Conservation (phyloP, 2,113 vertebrate species). For the Centropristis striata region DNA sequence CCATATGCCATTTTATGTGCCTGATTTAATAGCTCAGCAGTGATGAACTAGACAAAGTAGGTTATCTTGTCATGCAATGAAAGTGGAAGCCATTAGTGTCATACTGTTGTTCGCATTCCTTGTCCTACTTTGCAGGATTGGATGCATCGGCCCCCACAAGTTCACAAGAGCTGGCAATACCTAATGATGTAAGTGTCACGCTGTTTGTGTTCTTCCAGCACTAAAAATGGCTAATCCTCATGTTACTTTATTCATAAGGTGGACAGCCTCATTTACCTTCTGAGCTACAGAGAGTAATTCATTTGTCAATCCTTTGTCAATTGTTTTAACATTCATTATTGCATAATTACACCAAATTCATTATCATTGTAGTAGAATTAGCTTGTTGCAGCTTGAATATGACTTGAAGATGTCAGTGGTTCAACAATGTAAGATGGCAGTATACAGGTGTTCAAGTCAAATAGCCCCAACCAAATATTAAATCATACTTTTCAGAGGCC, state of each 20-base stretch:
- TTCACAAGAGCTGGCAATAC: slow-evolving; percentile 96
- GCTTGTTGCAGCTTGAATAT: background rate
- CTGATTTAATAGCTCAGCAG: slow-evolving; percentile 34
- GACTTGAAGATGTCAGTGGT: too few species aligned
- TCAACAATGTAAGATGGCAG: background rate
- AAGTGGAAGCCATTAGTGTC: slow-evolving; percentile 63
- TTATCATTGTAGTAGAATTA: background rate
- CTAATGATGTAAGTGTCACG: slow-evolving; percentile 93
- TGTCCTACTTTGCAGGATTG: slow-evolving; percentile 89
- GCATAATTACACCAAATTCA: background rate
- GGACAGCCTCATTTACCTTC: slow-evolving; percentile 4
- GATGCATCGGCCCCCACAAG: slow-evolving; percentile 90
- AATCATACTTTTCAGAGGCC: too few species aligned
- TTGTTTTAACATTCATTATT: slow-evolving; percentile 7
- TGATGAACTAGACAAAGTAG: slow-evolving; percentile 63
- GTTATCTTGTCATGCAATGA: slow-evolving; percentile 52
- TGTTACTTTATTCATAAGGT: slow-evolving; percentile 38
- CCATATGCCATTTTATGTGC: slow-evolving; percentile 35
- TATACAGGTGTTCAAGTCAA: too few species aligned
- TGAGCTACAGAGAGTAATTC: slow-evolving; percentile 6
- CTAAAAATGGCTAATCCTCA: slow-evolving; percentile 43
- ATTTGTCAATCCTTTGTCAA: background rate
- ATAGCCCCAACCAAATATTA: too few species aligned
- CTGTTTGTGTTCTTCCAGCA: slow-evolving; percentile 56
- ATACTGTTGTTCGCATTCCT: slow-evolving; percentile 65